phyloP scores from a whole-genome alignment of 2,888 invertebrate genomes.

The Acanthococcus lagerstroemiae region DNA sequence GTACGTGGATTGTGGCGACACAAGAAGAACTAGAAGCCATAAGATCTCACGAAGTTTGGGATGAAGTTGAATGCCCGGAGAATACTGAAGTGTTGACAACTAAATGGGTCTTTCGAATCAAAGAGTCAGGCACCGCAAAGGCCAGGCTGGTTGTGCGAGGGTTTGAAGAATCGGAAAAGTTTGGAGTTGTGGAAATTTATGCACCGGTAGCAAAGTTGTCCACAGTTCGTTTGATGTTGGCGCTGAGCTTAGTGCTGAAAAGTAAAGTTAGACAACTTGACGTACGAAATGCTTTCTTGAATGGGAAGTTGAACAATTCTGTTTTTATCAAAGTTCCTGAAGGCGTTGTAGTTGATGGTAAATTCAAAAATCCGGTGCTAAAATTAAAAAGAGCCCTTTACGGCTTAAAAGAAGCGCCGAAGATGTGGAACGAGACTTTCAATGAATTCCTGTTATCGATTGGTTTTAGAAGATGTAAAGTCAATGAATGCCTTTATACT shows the following conservation, averaged over 20 bases:
- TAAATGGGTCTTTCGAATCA: constrained; percentile 32
- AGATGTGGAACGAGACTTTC: neutral
- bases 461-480: neutral
- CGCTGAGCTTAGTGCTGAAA: neutral
- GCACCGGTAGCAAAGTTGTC: constrained; percentile 29
- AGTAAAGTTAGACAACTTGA: constrained; percentile 6
- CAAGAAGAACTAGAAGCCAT: constrained; percentile 29
- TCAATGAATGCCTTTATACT: neutral
- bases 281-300: too few relatives aligned
- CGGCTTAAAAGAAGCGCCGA: neutral
- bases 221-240: constrained; percentile 16
- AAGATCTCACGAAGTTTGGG: constrained; percentile 29
- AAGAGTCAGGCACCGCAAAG: constrained; percentile 18
- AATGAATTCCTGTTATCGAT: neutral
- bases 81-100: constrained; percentile 23
- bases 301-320: too few relatives aligned
- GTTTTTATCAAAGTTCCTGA: too few relatives aligned
- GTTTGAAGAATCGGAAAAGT: constrained; percentile 20
- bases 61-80: constrained; percentile 3
- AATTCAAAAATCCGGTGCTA: too few relatives aligned
- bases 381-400: neutral
- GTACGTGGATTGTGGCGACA: constrained; percentile 31
- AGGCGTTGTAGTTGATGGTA: too few relatives aligned
- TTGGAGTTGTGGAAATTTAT: constrained; percentile 2
- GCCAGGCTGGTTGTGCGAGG: constrained; percentile 32